These are phyloP conservation scores for Sebastes reedi DNA, from an alignment of 2,797 vertebrate genomes.

Conservation along the genomic window DNA sequence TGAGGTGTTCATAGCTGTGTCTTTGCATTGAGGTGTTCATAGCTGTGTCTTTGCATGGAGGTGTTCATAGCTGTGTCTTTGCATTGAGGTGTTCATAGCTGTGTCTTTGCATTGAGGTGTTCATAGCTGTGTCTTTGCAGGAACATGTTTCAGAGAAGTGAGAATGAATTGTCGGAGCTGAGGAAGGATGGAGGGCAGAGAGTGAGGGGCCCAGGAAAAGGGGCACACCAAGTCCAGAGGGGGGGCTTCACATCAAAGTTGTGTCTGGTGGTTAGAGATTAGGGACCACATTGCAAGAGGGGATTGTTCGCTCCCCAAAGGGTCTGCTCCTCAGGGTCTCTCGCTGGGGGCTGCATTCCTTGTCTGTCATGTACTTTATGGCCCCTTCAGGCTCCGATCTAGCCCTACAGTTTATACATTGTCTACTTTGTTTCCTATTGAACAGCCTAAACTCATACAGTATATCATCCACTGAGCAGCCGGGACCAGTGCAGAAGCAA, in stretches of 20 bases:
- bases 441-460: background rate
- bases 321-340: constrained; percentile 40
- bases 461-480: background rate
- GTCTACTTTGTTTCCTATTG: constrained; percentile 34
- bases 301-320: constrained; percentile 67
- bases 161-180: constrained; percentile 24
- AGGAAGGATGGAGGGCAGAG: constrained; percentile 46
- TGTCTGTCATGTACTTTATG: constrained; percentile 68
- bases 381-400: constrained; percentile 53
- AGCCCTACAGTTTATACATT: constrained; percentile 40
- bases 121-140: background rate
- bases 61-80: too few relatives aligned
- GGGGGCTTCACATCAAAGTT: constrained; percentile 71
- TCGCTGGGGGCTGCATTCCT: constrained; percentile 70
- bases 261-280: constrained; percentile 73
- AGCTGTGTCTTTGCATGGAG: too few relatives aligned
- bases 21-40: too few relatives aligned
- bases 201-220: constrained; percentile 62
- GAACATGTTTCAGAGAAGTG: constrained; percentile 11
- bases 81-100: background rate
- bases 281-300: constrained; percentile 69
- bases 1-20: too few relatives aligned
- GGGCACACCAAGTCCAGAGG: constrained; percentile 25
- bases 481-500: background rate
- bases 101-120: background rate